Percentiles rank a stretch among this genome's conserved stretches.
Evolutionary conservation across 2,888 invertebrate species (phyloP).

Genomic region (Globia sparganii): DNA sequence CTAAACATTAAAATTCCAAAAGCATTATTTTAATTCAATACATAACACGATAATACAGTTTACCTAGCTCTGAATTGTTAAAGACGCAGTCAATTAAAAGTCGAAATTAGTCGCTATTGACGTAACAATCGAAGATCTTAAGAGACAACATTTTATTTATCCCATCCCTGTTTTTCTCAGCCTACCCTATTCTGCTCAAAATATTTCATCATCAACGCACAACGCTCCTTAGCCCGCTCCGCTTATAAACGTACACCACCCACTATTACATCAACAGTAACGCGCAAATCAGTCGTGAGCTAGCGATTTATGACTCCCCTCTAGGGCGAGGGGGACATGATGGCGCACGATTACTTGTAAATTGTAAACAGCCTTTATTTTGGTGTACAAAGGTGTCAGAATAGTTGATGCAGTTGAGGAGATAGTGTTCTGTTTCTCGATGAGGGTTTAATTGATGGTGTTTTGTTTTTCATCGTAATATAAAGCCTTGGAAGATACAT

Average conservation of each 20-base stretch:
- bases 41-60: not conserved
- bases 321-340: conserved; percentile 18
- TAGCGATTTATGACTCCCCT: conserved; percentile 76
- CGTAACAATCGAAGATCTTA: too few relatives aligned
- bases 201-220: not conserved
- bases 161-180: too few relatives aligned
- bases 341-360: conserved; percentile 70
- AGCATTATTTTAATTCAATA: not conserved
- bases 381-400: conserved; percentile 43
- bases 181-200: not conserved
- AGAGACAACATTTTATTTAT: not conserved
- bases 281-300: conserved; percentile 76
- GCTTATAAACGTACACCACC: conserved; percentile 34
- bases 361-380: conserved; percentile 69
- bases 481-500: not conserved
- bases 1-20: not conserved
- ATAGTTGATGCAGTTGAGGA: conserved; percentile 15
- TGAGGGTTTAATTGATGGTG: not conserved
- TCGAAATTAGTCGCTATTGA: not conserved
- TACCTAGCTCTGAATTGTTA: not conserved
- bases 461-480: not conserved
- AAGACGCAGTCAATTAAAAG: not conserved
- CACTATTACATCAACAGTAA: conserved; percentile 71
- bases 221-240: not conserved
- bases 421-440: conserved; percentile 1